A percentile compares a stretch with the other conserved stretches of the same genome.
phyloP scores from a whole-genome alignment of 2,888 invertebrate species.

The Embidobia sp. region DNA sequence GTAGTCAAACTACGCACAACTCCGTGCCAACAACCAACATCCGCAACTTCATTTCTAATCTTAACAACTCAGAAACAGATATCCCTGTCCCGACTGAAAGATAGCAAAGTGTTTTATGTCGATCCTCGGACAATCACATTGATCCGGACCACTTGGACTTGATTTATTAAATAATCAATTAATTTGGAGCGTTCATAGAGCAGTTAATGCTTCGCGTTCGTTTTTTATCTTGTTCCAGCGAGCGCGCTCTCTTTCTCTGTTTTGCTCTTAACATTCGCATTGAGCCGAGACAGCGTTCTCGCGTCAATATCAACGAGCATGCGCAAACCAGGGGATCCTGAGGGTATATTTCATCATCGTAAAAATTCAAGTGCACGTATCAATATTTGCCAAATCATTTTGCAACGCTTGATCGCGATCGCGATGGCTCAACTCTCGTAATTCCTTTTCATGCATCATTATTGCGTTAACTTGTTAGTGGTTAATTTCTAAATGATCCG shows the following conservation, averaged over 20 bases:
- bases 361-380: constrained; percentile 34
- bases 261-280: constrained; percentile 72
- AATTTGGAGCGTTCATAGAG: background rate
- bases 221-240: constrained; percentile 41
- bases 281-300: constrained; percentile 68
- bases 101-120: no score
- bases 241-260: constrained; percentile 67
- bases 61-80: no score
- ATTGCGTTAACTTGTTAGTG: no score
- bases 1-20: no score
- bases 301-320: constrained; percentile 78
- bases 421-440: no score
- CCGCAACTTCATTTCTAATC: no score
- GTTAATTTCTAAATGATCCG: no score
- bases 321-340: constrained; percentile 69
- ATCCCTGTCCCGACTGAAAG: no score
- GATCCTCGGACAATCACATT: background rate
- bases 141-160: no score
- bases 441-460: no score
- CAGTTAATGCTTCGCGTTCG: background rate
- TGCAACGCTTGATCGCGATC: no score
- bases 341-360: constrained; percentile 45
- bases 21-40: no score
- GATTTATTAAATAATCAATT: constrained; percentile 16
- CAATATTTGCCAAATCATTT: background rate